Percentiles rank a stretch among this genome's conserved stretches.
phyloP scores from a whole-genome alignment of 2,888 invertebrate genomes.

The Trichogramma dendrolimi region DNA sequence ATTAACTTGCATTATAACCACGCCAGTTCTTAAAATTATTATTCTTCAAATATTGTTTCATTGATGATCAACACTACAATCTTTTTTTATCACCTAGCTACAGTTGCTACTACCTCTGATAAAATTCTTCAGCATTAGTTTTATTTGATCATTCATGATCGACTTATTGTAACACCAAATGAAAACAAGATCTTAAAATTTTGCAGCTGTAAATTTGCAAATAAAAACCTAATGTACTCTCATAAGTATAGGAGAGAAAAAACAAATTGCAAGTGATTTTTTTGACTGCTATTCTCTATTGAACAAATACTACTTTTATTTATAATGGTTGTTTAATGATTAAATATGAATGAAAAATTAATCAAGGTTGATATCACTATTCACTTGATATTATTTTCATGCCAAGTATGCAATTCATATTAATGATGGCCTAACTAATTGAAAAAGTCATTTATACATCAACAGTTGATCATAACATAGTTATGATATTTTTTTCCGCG shows the following conservation, averaged over 20 bases:
- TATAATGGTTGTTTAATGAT: slow-evolving; percentile 20
- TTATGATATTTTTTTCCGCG: slow-evolving; percentile 38
- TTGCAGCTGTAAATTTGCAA: slow-evolving; percentile 24
- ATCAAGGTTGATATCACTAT: slow-evolving; percentile 22
- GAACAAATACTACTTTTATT: slow-evolving; percentile 23
- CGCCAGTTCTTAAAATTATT: too few relatives aligned
- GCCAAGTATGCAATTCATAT: slow-evolving; percentile 23
- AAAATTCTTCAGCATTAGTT: background rate
- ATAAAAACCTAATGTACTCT: slow-evolving; percentile 25
- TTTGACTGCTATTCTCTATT: slow-evolving; percentile 24
- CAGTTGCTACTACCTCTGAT: slow-evolving; percentile 38
- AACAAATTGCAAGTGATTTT: slow-evolving; percentile 15
- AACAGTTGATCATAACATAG: slow-evolving; percentile 22
- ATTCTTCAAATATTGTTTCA: slow-evolving; percentile 32
- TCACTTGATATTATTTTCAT: slow-evolving; percentile 25
- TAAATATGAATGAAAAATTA: slow-evolving; percentile 13
- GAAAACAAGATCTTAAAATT: background rate
- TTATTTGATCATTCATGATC: slow-evolving; percentile 29
- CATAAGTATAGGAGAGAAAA: slow-evolving; percentile 25
- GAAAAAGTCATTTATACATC: slow-evolving; percentile 34
- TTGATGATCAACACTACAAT: slow-evolving; percentile 42
- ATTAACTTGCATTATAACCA: slow-evolving; percentile 15
- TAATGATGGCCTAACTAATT: slow-evolving; percentile 40
- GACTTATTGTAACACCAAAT: too few relatives aligned
- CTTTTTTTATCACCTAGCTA: slow-evolving; percentile 38